Evolutionary conservation across 2,888 invertebrate species (phyloP), one percentile per base, ranked within the genome.

Genomic region (Globia sparganii): DNA sequence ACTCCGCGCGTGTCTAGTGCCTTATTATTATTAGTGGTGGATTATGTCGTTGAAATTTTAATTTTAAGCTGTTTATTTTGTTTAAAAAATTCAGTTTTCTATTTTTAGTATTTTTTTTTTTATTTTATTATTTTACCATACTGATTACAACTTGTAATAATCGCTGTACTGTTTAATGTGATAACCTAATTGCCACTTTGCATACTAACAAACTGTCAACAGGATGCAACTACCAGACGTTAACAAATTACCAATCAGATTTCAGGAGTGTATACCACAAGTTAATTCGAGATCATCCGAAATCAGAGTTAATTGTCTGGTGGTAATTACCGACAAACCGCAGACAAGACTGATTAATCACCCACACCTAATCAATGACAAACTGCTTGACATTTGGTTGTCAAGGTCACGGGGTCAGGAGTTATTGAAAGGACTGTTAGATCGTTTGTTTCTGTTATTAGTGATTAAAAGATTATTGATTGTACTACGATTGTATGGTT

Each of bases 241-340:
- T 49, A 70, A 72, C 85, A 75, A 75, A 74, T 85, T 58, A 40
- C 25, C 40, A 76, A 81, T 76, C 70, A 81, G 56, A 65, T 59
- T 21, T 76, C 56, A 68, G 53, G 59, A 59, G 65, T 70, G 70
- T 58, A 73, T 68, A 87, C 67, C 61, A 28, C 67, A 74, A 79
- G 74, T 85, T 87, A 87, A 81, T 71, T 70, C 69, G 49, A 64
- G 81, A 81, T 79, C 67, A 81, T 75, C 75, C 61, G 75, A 68
- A 65, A 65, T 85, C 86, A 56, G 37, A 73, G 82, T 77, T 85
- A 82, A 87, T 85, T 79, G 72, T 75, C 34, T 69, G 59, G 58
- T 59, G 59, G 74, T 79, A 77, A 85, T 82, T 80, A 73, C 40
- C 65, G 61, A 49, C 69, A 46, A 58, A 81, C 73, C 85, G 46